Base-by-base conservation (phyloP, 2,888 invertebrate species). In the Nephrotoma flavescens region DNA sequence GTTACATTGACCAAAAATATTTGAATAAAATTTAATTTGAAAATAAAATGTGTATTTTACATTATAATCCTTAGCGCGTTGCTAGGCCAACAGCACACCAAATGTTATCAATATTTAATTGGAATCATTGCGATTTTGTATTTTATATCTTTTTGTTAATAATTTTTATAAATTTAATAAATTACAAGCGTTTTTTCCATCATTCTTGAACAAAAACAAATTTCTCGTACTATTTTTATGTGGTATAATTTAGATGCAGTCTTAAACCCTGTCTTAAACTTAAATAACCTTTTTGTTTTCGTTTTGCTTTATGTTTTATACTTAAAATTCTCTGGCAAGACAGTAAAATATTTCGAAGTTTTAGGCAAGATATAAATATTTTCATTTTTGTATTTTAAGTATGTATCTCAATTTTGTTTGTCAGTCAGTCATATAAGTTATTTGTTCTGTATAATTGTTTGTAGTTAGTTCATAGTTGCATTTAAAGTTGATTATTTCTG, bases 401-500 rank as follows among this genome's bases (percentile, higher is more conserved):
- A 71, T 12, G 71, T 71, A 71, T 12, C 47, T 47, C 15, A 52
- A 15, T 47, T 9, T 71, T 71, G 71, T 71, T 19, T 71, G 31
- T 71, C 71, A 71, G 31, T 71, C 71, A 71, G 71, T 71, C 71
- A 4, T 71, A 57, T 31, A 71, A 71, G 71, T 71, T 71, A 11
- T 71, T 71, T 71, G 19, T 11, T 9, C 4, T 71, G 71, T 71
- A 71, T 71, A 19, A 71, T 71, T 31, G 71, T 71, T 9, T 71
- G 71, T 71, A 71, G 19, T 9, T 71, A 71, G 57, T 57, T 57
- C 57, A 7, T 57, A 71, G 71, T 9, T 31, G 31, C 31, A 71
- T 71, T 19, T 3, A 71, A 31, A 9, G 84, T 42, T 85, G 42
- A 85, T 44, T 85, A 44, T 57, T 89, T 91, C 89, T 91, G 91